Evolutionary conservation across 1,140 invertebrate species (phyloP).

Genomic region (Cepaea nemoralis): DNA sequence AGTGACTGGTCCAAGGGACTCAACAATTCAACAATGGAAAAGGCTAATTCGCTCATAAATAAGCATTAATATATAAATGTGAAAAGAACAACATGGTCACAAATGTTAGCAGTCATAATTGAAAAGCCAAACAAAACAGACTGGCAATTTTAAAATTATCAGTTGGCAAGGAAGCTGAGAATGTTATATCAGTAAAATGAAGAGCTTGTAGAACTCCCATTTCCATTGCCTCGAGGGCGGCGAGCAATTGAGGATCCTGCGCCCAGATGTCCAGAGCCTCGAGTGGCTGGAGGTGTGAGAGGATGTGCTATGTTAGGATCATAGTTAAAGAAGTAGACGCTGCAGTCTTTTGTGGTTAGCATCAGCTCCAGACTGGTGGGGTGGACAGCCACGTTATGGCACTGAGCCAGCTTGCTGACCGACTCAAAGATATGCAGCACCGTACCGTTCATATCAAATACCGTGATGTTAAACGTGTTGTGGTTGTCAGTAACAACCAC

Average conservation of each 20-base stretch:
- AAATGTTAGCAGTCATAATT: background rate
- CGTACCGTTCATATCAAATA: constrained; percentile 87
- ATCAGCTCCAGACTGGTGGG: constrained; percentile 96
- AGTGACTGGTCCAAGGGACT: no score
- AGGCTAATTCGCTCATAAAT: background rate
- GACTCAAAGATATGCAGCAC: constrained; percentile 96
- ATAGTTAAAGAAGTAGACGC: constrained; percentile 97
- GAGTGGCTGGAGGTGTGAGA: constrained; percentile 24
- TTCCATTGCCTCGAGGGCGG: constrained; percentile 1
- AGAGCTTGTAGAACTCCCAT: background rate
- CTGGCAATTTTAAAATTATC: background rate
- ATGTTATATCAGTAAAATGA: constrained; percentile 11
- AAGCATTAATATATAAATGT: background rate
- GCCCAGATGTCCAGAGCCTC: background rate
- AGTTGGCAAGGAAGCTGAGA: constrained; percentile 1
- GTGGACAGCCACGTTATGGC: constrained; percentile 99
- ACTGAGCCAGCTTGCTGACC: constrained; percentile 99
- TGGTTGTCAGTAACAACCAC: constrained; percentile 99
- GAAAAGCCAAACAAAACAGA: background rate
- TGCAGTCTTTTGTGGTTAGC: constrained; percentile 98
- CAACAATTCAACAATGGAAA: constrained; percentile 12
- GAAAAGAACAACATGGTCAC: background rate
- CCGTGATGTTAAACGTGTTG: constrained; percentile 99
- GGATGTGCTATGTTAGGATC: constrained; percentile 34
- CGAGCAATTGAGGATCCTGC: background rate